Evolutionary conservation across 1,140 invertebrate genomes (phyloP).

Genomic region (Homalodisca vitripennis): DNA sequence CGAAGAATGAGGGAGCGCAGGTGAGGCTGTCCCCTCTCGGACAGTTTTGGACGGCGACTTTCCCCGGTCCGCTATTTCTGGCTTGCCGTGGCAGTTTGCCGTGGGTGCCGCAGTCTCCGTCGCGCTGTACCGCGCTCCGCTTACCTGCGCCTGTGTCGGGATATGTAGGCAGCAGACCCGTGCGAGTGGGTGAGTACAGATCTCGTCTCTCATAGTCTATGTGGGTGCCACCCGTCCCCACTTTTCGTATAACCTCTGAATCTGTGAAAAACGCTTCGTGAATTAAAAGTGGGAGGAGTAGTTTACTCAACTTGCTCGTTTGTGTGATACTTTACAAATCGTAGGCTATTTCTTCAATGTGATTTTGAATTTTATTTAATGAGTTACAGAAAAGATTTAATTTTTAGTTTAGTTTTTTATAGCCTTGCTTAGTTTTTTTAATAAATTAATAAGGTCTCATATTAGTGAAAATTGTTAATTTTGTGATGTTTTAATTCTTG

Average conservation of each 20-base stretch:
- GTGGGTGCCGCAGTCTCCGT: slow-evolving; percentile 1
- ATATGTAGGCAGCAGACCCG: background rate
- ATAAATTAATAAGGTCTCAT: too few species aligned
- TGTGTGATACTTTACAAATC: too few species aligned
- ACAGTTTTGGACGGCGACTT: slow-evolving; percentile 28
- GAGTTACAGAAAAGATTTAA: too few species aligned
- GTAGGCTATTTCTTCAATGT: too few species aligned
- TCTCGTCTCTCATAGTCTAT: background rate
- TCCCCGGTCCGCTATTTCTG: slow-evolving; percentile 27
- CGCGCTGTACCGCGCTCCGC: background rate
- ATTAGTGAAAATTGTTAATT: too few species aligned
- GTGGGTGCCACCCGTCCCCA: background rate
- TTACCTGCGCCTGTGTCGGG: too few species aligned
- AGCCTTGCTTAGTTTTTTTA: too few species aligned
- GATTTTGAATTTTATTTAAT: too few species aligned
- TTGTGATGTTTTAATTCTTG: too few species aligned
- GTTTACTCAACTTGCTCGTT: too few species aligned
- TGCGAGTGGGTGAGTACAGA: background rate
- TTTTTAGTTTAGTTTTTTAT: too few species aligned
- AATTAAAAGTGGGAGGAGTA: too few species aligned
- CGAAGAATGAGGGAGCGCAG: background rate
- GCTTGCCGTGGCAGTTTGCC: slow-evolving; percentile 4
- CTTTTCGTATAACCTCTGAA: background rate
- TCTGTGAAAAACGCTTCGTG: background rate
- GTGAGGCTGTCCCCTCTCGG: slow-evolving; percentile 2